Percentiles rank a stretch among this genome's conserved stretches.
These are phyloP conservation scores for Erethizon dorsatum DNA, from an alignment of 2,797 vertebrate genomes.

Conservation along the genomic window DNA sequence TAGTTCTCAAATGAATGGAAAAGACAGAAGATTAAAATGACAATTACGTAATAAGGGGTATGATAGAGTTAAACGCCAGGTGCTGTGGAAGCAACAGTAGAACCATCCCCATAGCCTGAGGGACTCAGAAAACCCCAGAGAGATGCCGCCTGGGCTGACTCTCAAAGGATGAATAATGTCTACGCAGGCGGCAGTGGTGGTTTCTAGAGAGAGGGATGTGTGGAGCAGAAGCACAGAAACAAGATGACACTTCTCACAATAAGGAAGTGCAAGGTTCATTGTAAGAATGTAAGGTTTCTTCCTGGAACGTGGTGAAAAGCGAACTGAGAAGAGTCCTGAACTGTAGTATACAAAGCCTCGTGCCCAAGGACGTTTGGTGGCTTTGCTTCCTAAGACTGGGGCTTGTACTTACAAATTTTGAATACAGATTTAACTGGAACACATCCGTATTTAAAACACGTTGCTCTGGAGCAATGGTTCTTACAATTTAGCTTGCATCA, in stretches of 20 bases:
- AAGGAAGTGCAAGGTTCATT: not conserved
- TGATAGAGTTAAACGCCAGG: not conserved
- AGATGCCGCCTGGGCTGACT: not conserved
- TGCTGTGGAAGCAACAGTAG: not conserved
- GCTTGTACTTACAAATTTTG: not conserved
- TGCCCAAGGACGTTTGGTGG: not conserved
- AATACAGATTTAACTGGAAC: not conserved
- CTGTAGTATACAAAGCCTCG: not conserved
- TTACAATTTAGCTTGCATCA: not conserved
- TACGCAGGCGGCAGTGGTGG: not conserved
- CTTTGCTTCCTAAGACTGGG: not conserved
- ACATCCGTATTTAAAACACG: not conserved
- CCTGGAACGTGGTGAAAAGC: not conserved
- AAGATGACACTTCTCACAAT: not conserved
- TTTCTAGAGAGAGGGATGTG: slow-evolving; percentile 28
- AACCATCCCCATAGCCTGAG: not conserved
- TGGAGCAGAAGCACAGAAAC: not conserved
- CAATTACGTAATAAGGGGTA: not conserved
- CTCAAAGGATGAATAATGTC: not conserved
- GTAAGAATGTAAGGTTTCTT: not conserved
- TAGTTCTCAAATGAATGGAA: not conserved
- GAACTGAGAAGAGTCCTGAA: slow-evolving; percentile 8
- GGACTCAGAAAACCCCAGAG: not conserved
- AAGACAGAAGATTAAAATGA: not conserved
- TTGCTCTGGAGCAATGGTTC: not conserved